These are phyloP conservation scores for Synanthedon myopaeformis DNA, from an alignment of 2,888 invertebrate species.

Conservation along the genomic window DNA sequence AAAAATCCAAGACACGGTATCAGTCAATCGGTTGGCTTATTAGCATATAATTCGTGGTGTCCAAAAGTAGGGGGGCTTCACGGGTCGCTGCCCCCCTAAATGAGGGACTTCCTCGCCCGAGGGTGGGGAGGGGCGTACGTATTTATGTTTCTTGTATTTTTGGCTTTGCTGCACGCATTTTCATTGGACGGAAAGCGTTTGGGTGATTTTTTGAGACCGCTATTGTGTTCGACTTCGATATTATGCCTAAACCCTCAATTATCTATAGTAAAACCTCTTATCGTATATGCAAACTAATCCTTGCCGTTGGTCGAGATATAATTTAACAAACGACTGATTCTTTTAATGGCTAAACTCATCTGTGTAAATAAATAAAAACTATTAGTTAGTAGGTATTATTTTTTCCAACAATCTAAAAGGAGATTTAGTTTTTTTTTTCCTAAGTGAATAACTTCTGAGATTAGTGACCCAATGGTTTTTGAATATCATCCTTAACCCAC, in stretches of 20 bases:
- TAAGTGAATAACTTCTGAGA: slow-evolving; percentile 9
- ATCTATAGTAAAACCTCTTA: not conserved
- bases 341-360: no score
- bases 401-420: no score
- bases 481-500: slow-evolving; percentile 1
- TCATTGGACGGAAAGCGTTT: slow-evolving; percentile 32
- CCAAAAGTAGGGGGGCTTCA: slow-evolving; percentile 54
- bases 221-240: not conserved
- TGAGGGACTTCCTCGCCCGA: slow-evolving; percentile 60
- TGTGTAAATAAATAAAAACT: no score
- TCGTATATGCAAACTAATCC: no score
- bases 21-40: slow-evolving; percentile 48
- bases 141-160: slow-evolving; percentile 28
- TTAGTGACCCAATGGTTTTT: slow-evolving; percentile 2
- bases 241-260: not conserved
- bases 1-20: slow-evolving; percentile 32
- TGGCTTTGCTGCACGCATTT: slow-evolving; percentile 19
- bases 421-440: not conserved
- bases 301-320: no score
- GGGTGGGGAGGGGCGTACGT: slow-evolving; percentile 37
- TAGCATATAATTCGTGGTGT: slow-evolving; percentile 64
- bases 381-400: no score
- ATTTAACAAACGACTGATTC: no score
- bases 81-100: slow-evolving; percentile 64
- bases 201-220: slow-evolving; percentile 16